These are phyloP conservation scores for Liparis tanakae DNA, from an alignment of 2,797 vertebrate genomes.

Conservation along the genomic window DNA sequence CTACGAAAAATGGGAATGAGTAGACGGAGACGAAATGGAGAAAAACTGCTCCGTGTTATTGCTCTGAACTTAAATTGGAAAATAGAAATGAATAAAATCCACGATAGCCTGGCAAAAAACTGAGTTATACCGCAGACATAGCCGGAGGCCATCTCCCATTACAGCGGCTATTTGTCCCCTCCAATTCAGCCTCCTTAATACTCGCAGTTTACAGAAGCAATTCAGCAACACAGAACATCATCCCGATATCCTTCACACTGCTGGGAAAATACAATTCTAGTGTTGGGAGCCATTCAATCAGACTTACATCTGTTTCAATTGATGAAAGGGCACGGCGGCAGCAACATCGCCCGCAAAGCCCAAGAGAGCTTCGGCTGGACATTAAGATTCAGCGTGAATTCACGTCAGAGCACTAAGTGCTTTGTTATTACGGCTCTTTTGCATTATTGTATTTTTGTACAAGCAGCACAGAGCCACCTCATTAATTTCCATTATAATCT, in stretches of 20 bases:
- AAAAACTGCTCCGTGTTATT: slow-evolving; percentile 28
- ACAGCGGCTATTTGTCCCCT: slow-evolving; percentile 55
- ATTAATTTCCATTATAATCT: slow-evolving; percentile 28
- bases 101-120: slow-evolving; percentile 38
- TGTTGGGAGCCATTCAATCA: slow-evolving; percentile 61
- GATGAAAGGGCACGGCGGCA: slow-evolving; percentile 54
- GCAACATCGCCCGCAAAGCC: slow-evolving; percentile 35
- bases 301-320: slow-evolving; percentile 49
- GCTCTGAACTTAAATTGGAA: slow-evolving; percentile 22
- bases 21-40: slow-evolving; percentile 32
- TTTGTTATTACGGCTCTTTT: slow-evolving; percentile 31
- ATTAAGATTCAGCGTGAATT: slow-evolving; percentile 46
- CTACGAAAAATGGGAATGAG: slow-evolving; percentile 10
- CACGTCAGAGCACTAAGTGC: slow-evolving; percentile 37
- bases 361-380: slow-evolving; percentile 46
- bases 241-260: slow-evolving; percentile 51
- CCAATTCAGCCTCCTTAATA: slow-evolving; percentile 52
- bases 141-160: slow-evolving; percentile 54
- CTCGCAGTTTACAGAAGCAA: slow-evolving; percentile 54
- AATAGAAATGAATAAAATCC: slow-evolving; percentile 50
- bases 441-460: slow-evolving; percentile 27
- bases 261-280: slow-evolving; percentile 45
- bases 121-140: slow-evolving; percentile 34
- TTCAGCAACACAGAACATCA: slow-evolving; percentile 56
- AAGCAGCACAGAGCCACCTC: slow-evolving; percentile 5